Conservation (phyloP, 2,888 invertebrate genomes). For the Noctuana brunneofusca region DNA sequence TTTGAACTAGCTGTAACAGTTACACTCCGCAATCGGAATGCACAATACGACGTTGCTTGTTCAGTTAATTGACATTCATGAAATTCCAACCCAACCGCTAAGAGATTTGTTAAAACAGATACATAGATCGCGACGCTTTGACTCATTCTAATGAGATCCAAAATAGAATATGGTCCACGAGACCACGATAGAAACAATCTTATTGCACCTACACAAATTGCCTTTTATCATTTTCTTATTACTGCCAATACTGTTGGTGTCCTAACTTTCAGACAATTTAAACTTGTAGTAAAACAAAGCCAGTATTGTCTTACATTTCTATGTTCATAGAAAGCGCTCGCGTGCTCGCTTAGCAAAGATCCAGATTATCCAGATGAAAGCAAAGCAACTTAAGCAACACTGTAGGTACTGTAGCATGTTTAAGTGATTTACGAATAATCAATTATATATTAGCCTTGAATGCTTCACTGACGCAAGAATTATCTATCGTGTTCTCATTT, state of each 20-base stretch:
- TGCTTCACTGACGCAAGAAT: not conserved
- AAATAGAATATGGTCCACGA: not conserved
- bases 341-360: constrained; percentile 31
- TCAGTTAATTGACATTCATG: constrained; percentile 30
- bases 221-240: too few relatives aligned
- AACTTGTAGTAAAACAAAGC: constrained; percentile 34
- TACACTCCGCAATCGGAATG: constrained; percentile 34
- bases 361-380: constrained; percentile 13
- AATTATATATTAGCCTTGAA: not conserved
- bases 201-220: not conserved
- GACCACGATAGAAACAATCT: too few relatives aligned
- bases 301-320: constrained; percentile 38
- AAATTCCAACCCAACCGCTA: constrained; percentile 16
- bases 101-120: constrained; percentile 22
- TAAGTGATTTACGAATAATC: not conserved
- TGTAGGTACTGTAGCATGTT: not conserved
- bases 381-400: too few relatives aligned
- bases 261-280: not conserved
- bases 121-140: constrained; percentile 12
- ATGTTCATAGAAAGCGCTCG: constrained; percentile 40
- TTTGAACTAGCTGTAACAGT: constrained; percentile 12
- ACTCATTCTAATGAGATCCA: constrained; percentile 6
- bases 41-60: constrained; percentile 30
- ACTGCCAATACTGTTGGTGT: not conserved
- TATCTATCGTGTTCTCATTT: not conserved